phyloP scores from a whole-genome alignment of 1,140 invertebrate genomes.

The Apis laboriosa region DNA sequence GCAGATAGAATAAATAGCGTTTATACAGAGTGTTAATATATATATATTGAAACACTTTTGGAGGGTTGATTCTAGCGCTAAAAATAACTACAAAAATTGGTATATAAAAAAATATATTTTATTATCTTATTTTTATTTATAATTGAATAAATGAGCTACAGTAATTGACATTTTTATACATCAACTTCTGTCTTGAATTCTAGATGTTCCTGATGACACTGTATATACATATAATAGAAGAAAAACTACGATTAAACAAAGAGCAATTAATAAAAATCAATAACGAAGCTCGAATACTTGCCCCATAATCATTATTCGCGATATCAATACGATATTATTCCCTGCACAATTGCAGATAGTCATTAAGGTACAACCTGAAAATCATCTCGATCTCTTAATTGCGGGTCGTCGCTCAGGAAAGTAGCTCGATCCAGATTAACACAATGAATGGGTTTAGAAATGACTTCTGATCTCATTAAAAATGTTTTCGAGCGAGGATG shows the following conservation, averaged over 20 bases:
- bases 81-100: too few species aligned
- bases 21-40: too few species aligned
- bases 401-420: not conserved
- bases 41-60: too few species aligned
- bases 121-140: too few species aligned
- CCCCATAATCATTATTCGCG: not conserved
- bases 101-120: too few species aligned
- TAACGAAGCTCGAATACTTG: not conserved
- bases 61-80: too few species aligned
- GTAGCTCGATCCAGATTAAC: not conserved
- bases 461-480: slow-evolving; percentile 33
- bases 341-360: not conserved
- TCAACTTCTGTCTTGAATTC: too few species aligned
- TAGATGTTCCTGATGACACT: too few species aligned
- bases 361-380: not conserved
- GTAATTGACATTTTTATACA: too few species aligned
- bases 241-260: not conserved
- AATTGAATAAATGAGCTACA: too few species aligned
- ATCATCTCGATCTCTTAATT: not conserved
- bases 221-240: too few species aligned
- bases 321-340: not conserved
- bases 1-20: too few species aligned
- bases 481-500: slow-evolving; percentile 18
- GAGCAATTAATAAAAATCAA: not conserved
- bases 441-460: slow-evolving; percentile 14